Evolutionary conservation across 2,797 vertebrate species (phyloP).

Genomic region (Acropternis orthonyx): DNA sequence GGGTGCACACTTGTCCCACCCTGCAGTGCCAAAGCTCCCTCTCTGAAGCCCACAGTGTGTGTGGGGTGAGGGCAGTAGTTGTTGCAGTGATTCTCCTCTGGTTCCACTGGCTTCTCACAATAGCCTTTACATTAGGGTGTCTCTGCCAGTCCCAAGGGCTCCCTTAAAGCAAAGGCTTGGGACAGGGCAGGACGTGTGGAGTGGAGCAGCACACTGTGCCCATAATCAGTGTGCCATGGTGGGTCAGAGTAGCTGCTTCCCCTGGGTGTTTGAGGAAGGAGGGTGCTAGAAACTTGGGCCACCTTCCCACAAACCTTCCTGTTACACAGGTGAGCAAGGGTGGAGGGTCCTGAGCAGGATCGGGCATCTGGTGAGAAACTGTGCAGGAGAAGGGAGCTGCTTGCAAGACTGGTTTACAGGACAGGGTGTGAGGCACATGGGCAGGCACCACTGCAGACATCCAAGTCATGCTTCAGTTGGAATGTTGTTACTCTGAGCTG

Average conservation of each 20-base stretch:
- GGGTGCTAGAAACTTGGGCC: not conserved
- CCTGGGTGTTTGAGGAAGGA: not conserved
- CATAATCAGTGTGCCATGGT: rapidly evolving
- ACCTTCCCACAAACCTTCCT: not conserved
- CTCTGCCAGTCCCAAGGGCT: not conserved
- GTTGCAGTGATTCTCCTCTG: not conserved
- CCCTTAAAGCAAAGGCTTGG: not conserved
- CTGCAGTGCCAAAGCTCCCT: not conserved
- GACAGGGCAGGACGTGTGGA: rapidly evolving
- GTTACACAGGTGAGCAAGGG: rapidly evolving
- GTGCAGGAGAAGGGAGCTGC: not conserved
- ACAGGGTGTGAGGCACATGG: not conserved
- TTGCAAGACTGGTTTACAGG: not conserved
- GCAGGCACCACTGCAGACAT: not conserved
- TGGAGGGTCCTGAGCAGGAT: not conserved
- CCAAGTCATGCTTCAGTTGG: not conserved
- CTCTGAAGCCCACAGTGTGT: rapidly evolving
- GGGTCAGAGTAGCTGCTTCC: not conserved
- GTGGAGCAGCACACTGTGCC: not conserved
- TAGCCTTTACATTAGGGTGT: rapidly evolving
- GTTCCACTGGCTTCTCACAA: not conserved
- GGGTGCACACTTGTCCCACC: not conserved
- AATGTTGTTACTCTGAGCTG: not conserved
- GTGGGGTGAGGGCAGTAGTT: rapidly evolving
- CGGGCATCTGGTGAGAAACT: not conserved